Percentiles rank a stretch among this genome's conserved stretches.
Conservation (phyloP, 2,797 vertebrate genomes). For the Falco berigora region DNA sequence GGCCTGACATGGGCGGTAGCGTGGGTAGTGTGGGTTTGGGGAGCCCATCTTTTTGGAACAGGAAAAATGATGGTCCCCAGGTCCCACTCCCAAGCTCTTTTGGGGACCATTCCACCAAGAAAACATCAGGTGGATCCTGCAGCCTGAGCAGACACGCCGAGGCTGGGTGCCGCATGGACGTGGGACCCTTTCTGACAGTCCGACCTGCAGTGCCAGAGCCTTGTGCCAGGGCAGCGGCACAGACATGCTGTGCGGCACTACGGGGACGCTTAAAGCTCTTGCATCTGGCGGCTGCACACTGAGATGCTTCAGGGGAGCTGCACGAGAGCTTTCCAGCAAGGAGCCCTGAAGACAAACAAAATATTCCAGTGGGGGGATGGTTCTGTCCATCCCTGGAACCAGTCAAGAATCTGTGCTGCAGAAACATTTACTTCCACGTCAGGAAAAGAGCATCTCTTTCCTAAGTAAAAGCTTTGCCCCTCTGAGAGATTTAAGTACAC, state of each 20-base stretch:
- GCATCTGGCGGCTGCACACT: too few species aligned
- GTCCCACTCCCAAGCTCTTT: not conserved
- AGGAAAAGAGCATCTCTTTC: not conserved
- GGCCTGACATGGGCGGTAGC: not conserved
- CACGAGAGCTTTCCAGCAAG: not conserved
- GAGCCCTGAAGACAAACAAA: not conserved
- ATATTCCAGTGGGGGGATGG: not conserved
- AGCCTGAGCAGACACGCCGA: not conserved
- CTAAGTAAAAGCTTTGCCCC: not conserved
- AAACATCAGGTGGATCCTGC: too few species aligned
- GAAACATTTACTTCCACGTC: not conserved
- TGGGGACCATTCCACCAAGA: not conserved
- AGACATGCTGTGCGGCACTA: fast-evolving
- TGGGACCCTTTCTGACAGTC: not conserved
- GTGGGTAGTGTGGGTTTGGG: not conserved
- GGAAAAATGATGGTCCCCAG: not conserved
- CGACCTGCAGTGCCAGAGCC: not conserved
- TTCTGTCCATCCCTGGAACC: not conserved
- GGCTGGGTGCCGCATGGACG: not conserved
- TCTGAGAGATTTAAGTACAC: not conserved
- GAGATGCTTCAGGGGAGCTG: not conserved
- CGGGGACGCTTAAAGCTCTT: fast-evolving
- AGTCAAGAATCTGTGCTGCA: not conserved
- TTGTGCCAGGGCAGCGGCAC: too few species aligned
- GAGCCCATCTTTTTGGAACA: not conserved